These are phyloP conservation scores for Ephialtes manifestator DNA, from an alignment of 2,888 invertebrate species.

Conservation along the genomic window DNA sequence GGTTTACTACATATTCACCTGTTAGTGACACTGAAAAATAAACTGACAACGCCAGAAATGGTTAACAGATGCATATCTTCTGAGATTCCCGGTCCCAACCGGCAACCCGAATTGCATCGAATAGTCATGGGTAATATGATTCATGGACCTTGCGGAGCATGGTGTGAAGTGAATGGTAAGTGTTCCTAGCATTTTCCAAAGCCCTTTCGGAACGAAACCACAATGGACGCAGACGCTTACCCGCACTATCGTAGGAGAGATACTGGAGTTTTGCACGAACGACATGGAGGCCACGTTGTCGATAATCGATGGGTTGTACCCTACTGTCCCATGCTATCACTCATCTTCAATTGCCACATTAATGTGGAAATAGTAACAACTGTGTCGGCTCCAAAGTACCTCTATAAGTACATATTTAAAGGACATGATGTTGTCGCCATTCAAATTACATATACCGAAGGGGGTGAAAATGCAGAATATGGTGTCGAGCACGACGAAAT, in stretches of 20 bases:
- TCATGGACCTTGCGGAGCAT: too few relatives aligned
- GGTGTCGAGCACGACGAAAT: too few relatives aligned
- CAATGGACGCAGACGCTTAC: constrained; percentile 73
- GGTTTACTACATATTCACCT: constrained; percentile 71
- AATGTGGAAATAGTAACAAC: constrained; percentile 48
- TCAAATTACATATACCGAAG: constrained; percentile 17
- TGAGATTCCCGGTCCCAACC: constrained; percentile 79
- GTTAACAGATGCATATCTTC: constrained; percentile 73
- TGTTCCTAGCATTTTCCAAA: constrained; percentile 74
- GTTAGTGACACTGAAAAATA: too few relatives aligned
- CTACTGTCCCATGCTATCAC: constrained; percentile 71
- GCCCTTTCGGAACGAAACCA: constrained; percentile 69
- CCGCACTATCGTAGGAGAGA: constrained; percentile 72
- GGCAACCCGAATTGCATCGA: constrained; percentile 74
- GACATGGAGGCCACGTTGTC: constrained; percentile 39
- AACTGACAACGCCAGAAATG: constrained; percentile 69
- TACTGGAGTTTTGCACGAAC: constrained; percentile 60
- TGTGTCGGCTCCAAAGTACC: constrained; percentile 54
- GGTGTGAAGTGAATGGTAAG: too few relatives aligned
- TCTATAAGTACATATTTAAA: too few relatives aligned
- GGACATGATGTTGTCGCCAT: constrained; percentile 47
- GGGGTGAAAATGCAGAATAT: neutral
- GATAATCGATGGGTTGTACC: constrained; percentile 80
- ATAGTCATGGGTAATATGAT: constrained; percentile 80
- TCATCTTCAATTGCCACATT: too few relatives aligned